These are phyloP conservation scores for Calycopis cecrops DNA, from an alignment of 1,140 invertebrate species.

Conservation along the genomic window DNA sequence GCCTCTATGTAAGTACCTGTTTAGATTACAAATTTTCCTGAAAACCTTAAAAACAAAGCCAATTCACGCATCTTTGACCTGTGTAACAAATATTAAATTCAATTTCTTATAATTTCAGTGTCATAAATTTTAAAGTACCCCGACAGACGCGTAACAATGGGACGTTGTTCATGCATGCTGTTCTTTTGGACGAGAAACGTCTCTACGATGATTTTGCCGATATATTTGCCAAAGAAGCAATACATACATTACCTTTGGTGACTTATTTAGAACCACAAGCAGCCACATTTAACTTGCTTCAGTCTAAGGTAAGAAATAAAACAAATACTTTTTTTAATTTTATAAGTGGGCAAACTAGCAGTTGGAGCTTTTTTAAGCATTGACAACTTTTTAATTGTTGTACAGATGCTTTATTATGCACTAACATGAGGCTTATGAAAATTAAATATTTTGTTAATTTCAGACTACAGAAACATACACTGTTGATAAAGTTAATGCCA, in stretches of 20 bases:
- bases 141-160: conserved; percentile 85
- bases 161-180: conserved; percentile 82
- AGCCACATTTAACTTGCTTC: conserved; percentile 84
- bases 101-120: conserved; percentile 58
- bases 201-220: conserved; percentile 73
- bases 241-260: conserved; percentile 79
- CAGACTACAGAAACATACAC: conserved; percentile 34
- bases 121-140: conserved; percentile 80
- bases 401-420: too few relatives aligned
- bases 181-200: conserved; percentile 71
- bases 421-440: too few relatives aligned
- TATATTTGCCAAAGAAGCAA: conserved; percentile 72
- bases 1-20: conserved; percentile 48
- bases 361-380: too few relatives aligned
- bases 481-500: conserved; percentile 22
- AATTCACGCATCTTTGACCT: too few relatives aligned
- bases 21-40: too few relatives aligned
- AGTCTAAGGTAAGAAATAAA: conserved; percentile 70
- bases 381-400: too few relatives aligned
- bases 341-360: too few relatives aligned
- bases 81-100: neutral
- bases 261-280: conserved; percentile 83
- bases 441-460: conserved; percentile 23
- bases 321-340: too few relatives aligned
- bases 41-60: too few relatives aligned